Evolutionary conservation across 2,113 vertebrate species (phyloP).

Genomic region (Himantopus leucocephalus): DNA sequence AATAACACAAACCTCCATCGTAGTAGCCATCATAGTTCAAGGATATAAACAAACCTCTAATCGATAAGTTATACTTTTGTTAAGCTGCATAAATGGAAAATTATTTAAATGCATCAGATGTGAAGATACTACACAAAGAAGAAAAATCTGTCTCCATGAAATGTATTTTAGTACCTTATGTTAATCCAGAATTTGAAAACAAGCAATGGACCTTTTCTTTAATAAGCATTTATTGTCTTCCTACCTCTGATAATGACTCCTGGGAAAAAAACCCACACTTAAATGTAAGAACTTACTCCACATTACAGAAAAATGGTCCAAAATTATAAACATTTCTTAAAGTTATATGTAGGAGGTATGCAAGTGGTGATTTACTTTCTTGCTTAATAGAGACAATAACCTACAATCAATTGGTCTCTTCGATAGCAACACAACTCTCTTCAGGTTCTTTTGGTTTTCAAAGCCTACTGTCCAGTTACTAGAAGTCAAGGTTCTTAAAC

Average conservation of each 20-base stretch:
- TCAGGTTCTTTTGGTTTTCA: neutral
- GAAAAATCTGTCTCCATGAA: neutral
- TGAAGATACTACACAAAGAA: neutral
- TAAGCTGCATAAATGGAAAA: neutral
- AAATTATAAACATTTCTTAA: neutral
- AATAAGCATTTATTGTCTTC: neutral
- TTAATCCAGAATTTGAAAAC: neutral
- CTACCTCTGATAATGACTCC: neutral
- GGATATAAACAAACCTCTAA: neutral
- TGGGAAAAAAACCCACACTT: neutral
- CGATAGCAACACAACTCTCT: neutral
- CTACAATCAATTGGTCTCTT: neutral
- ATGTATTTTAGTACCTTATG: neutral
- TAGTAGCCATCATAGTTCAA: neutral
- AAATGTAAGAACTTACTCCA: neutral
- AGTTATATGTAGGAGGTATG: neutral
- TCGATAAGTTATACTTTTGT: fast-evolving
- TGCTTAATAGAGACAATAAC: neutral
- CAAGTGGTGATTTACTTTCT: neutral
- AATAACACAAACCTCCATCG: neutral
- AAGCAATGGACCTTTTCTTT: neutral
- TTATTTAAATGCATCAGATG: neutral
- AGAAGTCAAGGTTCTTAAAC: neutral
- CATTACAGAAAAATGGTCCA: neutral
- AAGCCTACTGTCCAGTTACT: neutral